Base-by-base conservation (phyloP, 2,888 invertebrate species). In the Agonopterix subpropinquella region DNA sequence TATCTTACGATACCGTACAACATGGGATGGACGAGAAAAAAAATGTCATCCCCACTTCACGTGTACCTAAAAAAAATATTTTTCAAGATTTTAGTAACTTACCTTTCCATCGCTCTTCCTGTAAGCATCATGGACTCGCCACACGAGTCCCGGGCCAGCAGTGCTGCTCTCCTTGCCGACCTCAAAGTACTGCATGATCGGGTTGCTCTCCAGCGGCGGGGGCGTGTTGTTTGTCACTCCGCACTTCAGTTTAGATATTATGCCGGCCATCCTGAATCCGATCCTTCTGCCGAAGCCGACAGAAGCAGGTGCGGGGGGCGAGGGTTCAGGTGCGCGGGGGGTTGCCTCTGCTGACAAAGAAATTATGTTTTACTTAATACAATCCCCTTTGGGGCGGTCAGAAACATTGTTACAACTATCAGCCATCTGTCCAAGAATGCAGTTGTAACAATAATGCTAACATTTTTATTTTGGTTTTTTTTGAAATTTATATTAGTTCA, bases 101-200 rank as follows among this genome's bases (percentile, higher is more conserved):
- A 98, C 98, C 94, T 95, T 95, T 62, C 94, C 94, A 69, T 98
- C 98, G 57, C 92, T 93, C 80, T 96, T 96, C 62, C 96, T 90
- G 69, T 92, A 93, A 1, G 95, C 98, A 62, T 98, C 97, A 77
- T 96, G 95, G 56, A 98, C 94, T 69, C 93, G 93, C 98, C 98
- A 98, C 44, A 96, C 92, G 58, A 96, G 90, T 65, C 97, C 97
- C 0, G 97, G 97, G 0, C 98, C 98, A 1, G 93, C 94, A 51
- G 93, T 93, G 50, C 92, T 92, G 48, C 90, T 89, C 72, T 95
- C 95, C 66, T 94, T 93, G 47, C 96, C 95, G 57, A 98, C 92
- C 62, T 96, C 95, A 80, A 95, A 98, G 82, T 93, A 93, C 70
- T 95, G 93, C 71, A 93, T 91, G 68, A 98, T 96, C 41, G 97